Evolutionary conservation across 2,888 invertebrate genomes (phyloP).

Genomic region (Scaptomyza caliginosa): DNA sequence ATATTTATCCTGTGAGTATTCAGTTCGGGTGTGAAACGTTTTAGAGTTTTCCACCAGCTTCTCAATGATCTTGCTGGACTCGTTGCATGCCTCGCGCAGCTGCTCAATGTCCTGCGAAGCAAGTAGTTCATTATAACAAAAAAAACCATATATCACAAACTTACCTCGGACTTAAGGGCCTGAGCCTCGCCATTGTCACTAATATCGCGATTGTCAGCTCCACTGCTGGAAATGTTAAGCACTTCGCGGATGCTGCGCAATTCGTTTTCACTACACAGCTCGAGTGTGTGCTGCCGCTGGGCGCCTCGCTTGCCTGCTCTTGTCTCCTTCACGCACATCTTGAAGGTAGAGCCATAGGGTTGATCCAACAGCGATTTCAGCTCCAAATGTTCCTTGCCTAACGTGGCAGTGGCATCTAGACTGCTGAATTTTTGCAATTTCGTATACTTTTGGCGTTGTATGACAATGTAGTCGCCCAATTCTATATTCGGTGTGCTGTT

Average conservation of each 20-base stretch:
- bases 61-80: conserved; percentile 93
- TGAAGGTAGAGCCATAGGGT: conserved; percentile 90
- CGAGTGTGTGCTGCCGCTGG: conserved; percentile 85
- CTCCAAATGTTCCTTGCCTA: conserved; percentile 90
- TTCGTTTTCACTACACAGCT: conserved; percentile 85
- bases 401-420: conserved; percentile 86
- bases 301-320: conserved; percentile 78
- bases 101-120: conserved; percentile 89
- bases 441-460: conserved; percentile 91
- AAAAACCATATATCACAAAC: background rate
- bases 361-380: conserved; percentile 88
- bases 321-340: conserved; percentile 87
- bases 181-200: conserved; percentile 90
- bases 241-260: conserved; percentile 87
- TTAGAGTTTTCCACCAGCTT: conserved; percentile 95
- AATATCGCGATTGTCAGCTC: conserved; percentile 93
- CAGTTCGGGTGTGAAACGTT: conserved; percentile 95
- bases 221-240: conserved; percentile 88
- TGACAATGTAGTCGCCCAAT: conserved; percentile 89
- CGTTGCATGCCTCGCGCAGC: conserved; percentile 89
- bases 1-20: conserved; percentile 97
- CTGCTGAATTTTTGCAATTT: conserved; percentile 90
- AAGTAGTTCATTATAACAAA: background rate
- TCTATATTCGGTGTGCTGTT: conserved; percentile 84
- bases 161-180: conserved; percentile 87